phyloP scores from a whole-genome alignment of 2,797 vertebrate species.

The Coranthus polyacanthus region DNA sequence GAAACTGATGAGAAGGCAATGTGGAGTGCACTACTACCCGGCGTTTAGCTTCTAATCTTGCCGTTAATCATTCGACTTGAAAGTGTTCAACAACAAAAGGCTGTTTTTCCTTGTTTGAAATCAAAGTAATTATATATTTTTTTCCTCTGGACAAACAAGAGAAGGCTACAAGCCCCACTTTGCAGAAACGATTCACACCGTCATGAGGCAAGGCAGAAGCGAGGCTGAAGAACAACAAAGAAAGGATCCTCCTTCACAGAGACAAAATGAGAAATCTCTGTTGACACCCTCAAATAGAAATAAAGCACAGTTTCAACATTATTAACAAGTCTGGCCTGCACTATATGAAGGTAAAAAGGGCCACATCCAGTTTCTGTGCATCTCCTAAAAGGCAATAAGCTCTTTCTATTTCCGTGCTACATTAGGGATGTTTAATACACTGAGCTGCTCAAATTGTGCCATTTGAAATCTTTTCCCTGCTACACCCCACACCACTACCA shows the following conservation, averaged over 20 bases:
- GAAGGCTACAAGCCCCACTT: slow-evolving; percentile 24
- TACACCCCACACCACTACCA: slow-evolving; percentile 20
- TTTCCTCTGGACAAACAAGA: slow-evolving; percentile 48
- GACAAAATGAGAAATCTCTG: too few species aligned
- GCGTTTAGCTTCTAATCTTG: slow-evolving; percentile 61
- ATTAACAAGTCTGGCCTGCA: slow-evolving; percentile 28
- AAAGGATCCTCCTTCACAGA: too few species aligned
- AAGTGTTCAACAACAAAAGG: slow-evolving; percentile 66
- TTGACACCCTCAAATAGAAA: too few species aligned
- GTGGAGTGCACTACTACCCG: slow-evolving; percentile 38
- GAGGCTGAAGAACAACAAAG: slow-evolving; percentile 21
- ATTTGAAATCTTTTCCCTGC: slow-evolving; percentile 23
- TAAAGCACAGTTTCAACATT: slow-evolving; percentile 24
- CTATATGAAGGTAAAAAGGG: slow-evolving; percentile 1
- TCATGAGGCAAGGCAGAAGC: slow-evolving; percentile 35
- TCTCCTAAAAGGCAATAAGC: slow-evolving; percentile 37
- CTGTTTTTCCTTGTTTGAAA: slow-evolving; percentile 40
- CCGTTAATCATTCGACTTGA: slow-evolving; percentile 67
- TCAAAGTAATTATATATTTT: slow-evolving; percentile 51
- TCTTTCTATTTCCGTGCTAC: slow-evolving; percentile 32
- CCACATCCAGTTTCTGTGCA: slow-evolving; percentile 23
- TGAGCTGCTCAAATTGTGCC: slow-evolving; percentile 10
- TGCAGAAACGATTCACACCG: slow-evolving; percentile 46
- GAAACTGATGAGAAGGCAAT: slow-evolving; percentile 55
- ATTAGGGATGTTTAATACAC: slow-evolving; percentile 37